Conservation (phyloP, 2,113 vertebrate genomes). For the Limnothrissa miodon region DNA sequence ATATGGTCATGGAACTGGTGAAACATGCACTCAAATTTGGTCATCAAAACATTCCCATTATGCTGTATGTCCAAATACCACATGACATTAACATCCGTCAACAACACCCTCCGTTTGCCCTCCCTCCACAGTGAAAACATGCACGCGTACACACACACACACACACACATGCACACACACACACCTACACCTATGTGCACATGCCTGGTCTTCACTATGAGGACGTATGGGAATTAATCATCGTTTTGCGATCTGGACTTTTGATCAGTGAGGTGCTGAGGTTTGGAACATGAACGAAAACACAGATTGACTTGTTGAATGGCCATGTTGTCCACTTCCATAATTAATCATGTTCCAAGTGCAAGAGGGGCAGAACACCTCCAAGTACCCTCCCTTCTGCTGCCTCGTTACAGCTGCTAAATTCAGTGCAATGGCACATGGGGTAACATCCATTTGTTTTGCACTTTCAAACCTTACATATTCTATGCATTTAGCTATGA, state of each 20-base stretch:
- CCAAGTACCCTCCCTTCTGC: neutral
- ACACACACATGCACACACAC: constrained; percentile 31
- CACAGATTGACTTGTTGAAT: constrained; percentile 35
- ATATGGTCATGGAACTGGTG: neutral
- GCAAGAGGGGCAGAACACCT: neutral
- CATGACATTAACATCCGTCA: neutral
- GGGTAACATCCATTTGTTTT: neutral
- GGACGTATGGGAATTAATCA: constrained; percentile 52
- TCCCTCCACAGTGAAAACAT: neutral
- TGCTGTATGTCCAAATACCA: too few relatives aligned
- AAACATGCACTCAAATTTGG: neutral
- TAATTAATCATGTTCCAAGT: constrained; percentile 28
- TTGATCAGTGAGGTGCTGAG: constrained; percentile 37
- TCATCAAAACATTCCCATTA: neutral
- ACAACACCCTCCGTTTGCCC: neutral
- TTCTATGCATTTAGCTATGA: neutral
- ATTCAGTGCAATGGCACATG: neutral
- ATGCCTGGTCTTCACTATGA: neutral
- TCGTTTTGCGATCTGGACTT: constrained; percentile 44
- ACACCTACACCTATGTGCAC: neutral
- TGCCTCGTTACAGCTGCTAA: neutral
- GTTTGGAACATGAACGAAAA: constrained; percentile 45
- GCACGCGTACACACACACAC: constrained; percentile 8
- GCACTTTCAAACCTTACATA: neutral
- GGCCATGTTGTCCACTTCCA: constrained; percentile 6